These are phyloP conservation scores for Athene noctua DNA, from an alignment of 2,113 vertebrate species.

Conservation along the genomic window DNA sequence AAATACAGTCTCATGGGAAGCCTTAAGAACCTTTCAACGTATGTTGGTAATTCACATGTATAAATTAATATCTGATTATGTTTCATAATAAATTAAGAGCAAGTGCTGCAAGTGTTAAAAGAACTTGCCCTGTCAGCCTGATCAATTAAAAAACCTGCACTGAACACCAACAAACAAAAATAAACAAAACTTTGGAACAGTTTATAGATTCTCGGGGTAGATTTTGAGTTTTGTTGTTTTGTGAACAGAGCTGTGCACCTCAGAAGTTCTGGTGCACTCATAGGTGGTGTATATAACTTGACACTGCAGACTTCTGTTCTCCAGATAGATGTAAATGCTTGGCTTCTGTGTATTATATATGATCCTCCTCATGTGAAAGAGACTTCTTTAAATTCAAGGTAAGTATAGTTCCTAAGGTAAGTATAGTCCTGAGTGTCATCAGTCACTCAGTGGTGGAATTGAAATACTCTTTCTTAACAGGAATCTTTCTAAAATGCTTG, in stretches of 20 bases:
- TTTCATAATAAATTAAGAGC: neutral
- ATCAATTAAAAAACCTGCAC: neutral
- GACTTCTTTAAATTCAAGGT: neutral
- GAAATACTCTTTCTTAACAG: neutral
- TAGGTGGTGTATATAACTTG: neutral
- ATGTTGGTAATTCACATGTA: neutral
- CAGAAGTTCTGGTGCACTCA: rapidly evolving
- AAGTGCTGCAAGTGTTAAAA: neutral
- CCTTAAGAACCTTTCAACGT: neutral
- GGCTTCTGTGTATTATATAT: neutral
- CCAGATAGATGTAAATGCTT: neutral
- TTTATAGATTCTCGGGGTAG: neutral
- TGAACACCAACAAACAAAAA: neutral
- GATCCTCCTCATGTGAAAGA: neutral
- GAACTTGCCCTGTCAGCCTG: neutral
- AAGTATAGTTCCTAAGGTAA: neutral
- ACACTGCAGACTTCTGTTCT: neutral
- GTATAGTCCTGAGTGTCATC: neutral
- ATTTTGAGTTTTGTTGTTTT: neutral
- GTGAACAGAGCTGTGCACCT: neutral
- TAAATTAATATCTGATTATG: neutral
- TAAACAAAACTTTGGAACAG: neutral
- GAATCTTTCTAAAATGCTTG: neutral
- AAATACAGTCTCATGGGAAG: neutral
- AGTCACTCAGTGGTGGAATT: neutral